phyloP scores from a whole-genome alignment of 2,888 invertebrate genomes.

The Mactromeris polynyma region DNA sequence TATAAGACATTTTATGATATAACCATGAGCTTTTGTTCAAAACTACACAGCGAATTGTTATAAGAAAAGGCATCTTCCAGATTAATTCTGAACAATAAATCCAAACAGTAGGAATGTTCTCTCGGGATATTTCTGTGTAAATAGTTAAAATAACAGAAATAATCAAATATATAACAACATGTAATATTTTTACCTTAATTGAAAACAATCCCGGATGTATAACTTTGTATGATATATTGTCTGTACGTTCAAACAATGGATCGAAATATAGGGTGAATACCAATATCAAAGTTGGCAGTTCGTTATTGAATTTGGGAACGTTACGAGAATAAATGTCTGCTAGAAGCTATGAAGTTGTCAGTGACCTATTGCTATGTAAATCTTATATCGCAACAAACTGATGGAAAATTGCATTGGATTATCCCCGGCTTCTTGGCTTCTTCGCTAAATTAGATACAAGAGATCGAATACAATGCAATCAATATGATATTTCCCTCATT shows the following conservation, averaged over 20 bases:
- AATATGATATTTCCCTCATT: too few relatives aligned
- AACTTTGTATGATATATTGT: neutral
- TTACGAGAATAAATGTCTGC: constrained; percentile 4
- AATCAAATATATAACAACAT: neutral
- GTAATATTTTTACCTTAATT: neutral
- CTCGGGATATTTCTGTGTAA: too few relatives aligned
- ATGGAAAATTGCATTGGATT: neutral
- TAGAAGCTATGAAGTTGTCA: neutral
- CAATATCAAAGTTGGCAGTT: neutral
- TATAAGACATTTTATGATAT: too few relatives aligned
- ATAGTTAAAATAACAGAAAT: too few relatives aligned
- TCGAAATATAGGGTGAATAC: neutral
- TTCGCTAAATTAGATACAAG: neutral
- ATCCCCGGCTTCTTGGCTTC: neutral
- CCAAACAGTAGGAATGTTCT: too few relatives aligned
- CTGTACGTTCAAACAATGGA: neutral
- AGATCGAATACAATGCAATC: neutral
- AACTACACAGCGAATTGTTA: too few relatives aligned
- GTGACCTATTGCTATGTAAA: constrained; percentile 14
- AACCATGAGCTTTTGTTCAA: too few relatives aligned
- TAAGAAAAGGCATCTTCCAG: too few relatives aligned
- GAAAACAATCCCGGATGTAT: neutral
- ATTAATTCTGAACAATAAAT: too few relatives aligned
- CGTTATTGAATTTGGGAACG: constrained; percentile 1
- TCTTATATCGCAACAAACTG: neutral